Conservation (phyloP, 2,797 vertebrate genomes). For the Halcyon badia region DNA sequence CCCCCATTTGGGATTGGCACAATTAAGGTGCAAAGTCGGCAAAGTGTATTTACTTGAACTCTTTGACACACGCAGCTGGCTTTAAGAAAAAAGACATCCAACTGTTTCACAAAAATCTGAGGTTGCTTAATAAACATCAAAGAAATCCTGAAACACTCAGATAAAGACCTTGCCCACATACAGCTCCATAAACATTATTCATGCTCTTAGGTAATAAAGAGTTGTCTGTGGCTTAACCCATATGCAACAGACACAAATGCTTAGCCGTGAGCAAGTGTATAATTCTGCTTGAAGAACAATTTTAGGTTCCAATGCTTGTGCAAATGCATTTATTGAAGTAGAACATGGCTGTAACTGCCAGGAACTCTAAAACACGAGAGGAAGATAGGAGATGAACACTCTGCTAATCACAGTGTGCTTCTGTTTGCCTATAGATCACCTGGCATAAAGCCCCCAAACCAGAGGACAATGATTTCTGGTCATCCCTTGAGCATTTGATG, state of each 20-base stretch:
- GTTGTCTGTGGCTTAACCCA: not conserved
- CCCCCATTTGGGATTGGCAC: not conserved
- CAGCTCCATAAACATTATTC: not conserved
- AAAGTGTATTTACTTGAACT: not conserved
- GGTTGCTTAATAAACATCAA: not conserved
- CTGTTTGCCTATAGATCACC: not conserved
- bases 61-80: not conserved
- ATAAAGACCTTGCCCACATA: not conserved
- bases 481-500: not conserved
- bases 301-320: not conserved
- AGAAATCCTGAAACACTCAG: not conserved
- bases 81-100: not conserved
- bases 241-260: not conserved
- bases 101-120: not conserved
- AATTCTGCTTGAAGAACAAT: not conserved
- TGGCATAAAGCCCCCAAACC: not conserved
- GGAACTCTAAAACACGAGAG: not conserved
- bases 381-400: not conserved
- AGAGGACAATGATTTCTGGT: not conserved
- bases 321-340: not conserved
- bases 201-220: not conserved
- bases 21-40: not conserved
- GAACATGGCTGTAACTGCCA: not conserved
- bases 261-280: not conserved
- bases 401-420: rapidly evolving